Evolutionary conservation across 2,888 invertebrate species (phyloP), one percentile per base, ranked within the genome.

Genomic region (Epirrita christyi): DNA sequence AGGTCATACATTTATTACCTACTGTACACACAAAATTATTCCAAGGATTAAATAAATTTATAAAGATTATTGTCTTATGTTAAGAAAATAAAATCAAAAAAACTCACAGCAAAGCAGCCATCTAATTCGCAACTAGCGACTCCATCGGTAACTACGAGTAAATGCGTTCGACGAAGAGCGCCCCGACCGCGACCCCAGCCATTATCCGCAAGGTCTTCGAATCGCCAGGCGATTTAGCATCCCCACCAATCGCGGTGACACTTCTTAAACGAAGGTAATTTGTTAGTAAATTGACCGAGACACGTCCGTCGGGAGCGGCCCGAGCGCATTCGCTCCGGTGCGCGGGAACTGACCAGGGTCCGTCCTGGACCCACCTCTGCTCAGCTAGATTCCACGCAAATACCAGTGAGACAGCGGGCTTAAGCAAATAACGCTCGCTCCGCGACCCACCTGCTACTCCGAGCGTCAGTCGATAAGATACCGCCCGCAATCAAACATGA

Each of bases 251-350:
- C 84, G 81, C 81, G 78, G 85, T 85, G 83, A 85, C 91, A 91
- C 88, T 87, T 88, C 92, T 92, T 91, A 89, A 90, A 91, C 90
- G 89, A 87, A 86, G 89, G 90, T 89, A 92, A 92, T 92, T 91
- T 86, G 88, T 88, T 90, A 86, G 91, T 89, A 92, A 92, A 92
- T 92, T 92, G 92, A 77, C 52, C 80, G 82, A 81, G 82, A 81
- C 73, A 83, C 88, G 86, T 86, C 88, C 88, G 88, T 78, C 76
- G 74, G 77, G 76, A 81, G 13, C 13, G 38, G 73, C 67, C 71
- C 75, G 79, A 71, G 69, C 84, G 76, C 89, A 90, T 90, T 90
- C 84, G 82, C 73, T 79, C 85, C 80, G 83, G 84, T 85, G 81
- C 84, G 71, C 83, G 81, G 85, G 56, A 58, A 59, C 58, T 48